These are phyloP conservation scores for Clitarchus hookeri DNA, from an alignment of 2,888 invertebrate genomes.

Conservation along the genomic window DNA sequence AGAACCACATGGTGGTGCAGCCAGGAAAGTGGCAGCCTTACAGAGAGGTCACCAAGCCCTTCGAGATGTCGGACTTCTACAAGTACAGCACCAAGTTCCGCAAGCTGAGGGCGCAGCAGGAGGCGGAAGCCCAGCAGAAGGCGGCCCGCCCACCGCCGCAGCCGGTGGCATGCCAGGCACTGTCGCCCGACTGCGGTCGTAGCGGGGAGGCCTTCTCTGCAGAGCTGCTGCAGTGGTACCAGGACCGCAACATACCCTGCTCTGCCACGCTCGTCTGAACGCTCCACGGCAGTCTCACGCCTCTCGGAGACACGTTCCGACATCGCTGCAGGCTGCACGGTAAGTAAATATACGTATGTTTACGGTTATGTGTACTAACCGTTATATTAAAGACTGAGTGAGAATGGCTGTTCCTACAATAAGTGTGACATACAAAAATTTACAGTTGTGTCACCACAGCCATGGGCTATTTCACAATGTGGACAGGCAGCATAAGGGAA, in stretches of 20 bases:
- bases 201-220: conserved; percentile 59
- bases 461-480: not conserved
- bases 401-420: conserved; percentile 1
- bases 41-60: conserved; percentile 93
- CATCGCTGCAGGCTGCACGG: not conserved
- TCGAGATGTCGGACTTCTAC: conserved; percentile 97
- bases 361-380: not conserved
- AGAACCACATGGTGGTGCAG: conserved; percentile 83
- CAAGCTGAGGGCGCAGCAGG: conserved; percentile 53
- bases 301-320: not conserved
- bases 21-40: conserved; percentile 90
- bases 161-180: conserved; percentile 58
- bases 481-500: no score
- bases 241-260: conserved; percentile 50
- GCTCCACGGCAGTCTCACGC: not conserved
- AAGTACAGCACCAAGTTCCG: conserved; percentile 95
- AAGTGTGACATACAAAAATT: not conserved
- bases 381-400: not conserved
- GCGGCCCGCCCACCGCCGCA: conserved; percentile 58
- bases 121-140: conserved; percentile 48
- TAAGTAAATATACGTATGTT: not conserved
- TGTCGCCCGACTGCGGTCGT: conserved; percentile 45
- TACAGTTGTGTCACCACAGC: not conserved
- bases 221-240: conserved; percentile 63
- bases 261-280: conserved; percentile 43